These are phyloP conservation scores for Poecilobothrus nobilitatus DNA, from an alignment of 2,888 invertebrate genomes.

Conservation along the genomic window DNA sequence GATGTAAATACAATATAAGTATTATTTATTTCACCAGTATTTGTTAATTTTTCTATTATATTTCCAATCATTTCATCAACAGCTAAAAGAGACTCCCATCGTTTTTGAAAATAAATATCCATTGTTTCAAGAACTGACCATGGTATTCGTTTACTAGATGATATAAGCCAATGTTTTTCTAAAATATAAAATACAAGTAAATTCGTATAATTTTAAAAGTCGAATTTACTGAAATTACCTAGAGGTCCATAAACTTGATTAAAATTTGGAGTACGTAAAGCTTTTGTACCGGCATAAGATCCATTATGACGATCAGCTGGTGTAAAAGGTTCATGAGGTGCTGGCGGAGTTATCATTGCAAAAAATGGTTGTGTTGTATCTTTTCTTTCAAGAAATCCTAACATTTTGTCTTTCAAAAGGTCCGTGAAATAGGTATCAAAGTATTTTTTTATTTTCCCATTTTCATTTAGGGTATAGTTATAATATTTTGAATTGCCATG, in stretches of 20 bases:
- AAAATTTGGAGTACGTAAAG: conserved; percentile 59
- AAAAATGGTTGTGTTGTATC: conserved; percentile 50
- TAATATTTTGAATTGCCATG: conserved; percentile 91
- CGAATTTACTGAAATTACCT: conserved; percentile 23
- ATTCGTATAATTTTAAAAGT: not conserved
- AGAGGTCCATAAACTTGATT: conserved; percentile 45
- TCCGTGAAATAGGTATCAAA: conserved; percentile 73
- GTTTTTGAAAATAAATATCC: conserved; percentile 61
- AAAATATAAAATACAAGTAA: conserved; percentile 30
- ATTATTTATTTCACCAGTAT: conserved; percentile 51
- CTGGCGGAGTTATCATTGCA: conserved; percentile 79
- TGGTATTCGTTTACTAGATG: conserved; percentile 54
- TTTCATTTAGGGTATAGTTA: conserved; percentile 75
- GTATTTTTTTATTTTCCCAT: conserved; percentile 60
- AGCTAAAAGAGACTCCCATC: conserved; percentile 73
- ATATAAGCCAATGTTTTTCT: conserved; percentile 81
- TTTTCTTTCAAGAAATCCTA: conserved; percentile 26
- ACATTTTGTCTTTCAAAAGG: conserved; percentile 50
- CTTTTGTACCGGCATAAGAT: conserved; percentile 52
- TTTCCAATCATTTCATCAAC: conserved; percentile 76
- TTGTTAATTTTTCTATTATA: conserved; percentile 52
- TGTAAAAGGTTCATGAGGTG: conserved; percentile 79
- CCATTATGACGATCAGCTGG: conserved; percentile 65
- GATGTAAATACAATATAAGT: conserved; percentile 80
- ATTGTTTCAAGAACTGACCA: conserved; percentile 50